Conservation (phyloP, 2,888 invertebrate genomes). For the Drosophila nr. medialis region DNA sequence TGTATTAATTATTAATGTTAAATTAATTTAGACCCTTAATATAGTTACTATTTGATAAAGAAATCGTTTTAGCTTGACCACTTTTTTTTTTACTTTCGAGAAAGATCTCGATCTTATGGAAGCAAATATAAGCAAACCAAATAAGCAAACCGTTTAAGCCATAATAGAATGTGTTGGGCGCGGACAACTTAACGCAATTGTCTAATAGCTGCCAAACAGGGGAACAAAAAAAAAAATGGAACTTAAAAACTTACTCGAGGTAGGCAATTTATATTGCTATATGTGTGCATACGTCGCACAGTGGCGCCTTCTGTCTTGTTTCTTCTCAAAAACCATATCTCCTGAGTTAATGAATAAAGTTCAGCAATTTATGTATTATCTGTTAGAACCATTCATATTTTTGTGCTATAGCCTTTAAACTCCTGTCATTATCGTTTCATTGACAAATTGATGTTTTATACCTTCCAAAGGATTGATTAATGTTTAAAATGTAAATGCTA, state of each 20-base stretch:
- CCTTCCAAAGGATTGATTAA: too few species aligned
- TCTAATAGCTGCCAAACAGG: background rate
- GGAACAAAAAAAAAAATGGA: background rate
- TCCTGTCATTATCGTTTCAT: too few species aligned
- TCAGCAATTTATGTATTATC: background rate
- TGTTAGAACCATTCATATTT: too few species aligned
- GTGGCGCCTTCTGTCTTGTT: background rate
- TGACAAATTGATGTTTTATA: too few species aligned
- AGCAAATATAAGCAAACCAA: background rate
- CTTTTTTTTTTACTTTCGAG: background rate
- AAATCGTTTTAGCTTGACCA: background rate
- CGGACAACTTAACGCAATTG: background rate
- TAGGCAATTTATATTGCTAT: background rate
- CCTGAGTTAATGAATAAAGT: background rate
- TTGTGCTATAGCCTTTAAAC: too few species aligned
- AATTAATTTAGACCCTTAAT: background rate
- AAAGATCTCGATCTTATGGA: background rate
- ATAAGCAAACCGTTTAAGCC: background rate
- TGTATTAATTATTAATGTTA: background rate
- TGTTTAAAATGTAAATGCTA: too few species aligned
- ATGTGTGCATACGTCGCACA: background rate
- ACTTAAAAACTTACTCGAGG: background rate
- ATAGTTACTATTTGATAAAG: background rate
- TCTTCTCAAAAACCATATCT: background rate
- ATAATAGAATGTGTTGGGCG: background rate